These are phyloP conservation scores for Littorina saxatilis DNA, from an alignment of 1,140 invertebrate genomes.

Conservation along the genomic window DNA sequence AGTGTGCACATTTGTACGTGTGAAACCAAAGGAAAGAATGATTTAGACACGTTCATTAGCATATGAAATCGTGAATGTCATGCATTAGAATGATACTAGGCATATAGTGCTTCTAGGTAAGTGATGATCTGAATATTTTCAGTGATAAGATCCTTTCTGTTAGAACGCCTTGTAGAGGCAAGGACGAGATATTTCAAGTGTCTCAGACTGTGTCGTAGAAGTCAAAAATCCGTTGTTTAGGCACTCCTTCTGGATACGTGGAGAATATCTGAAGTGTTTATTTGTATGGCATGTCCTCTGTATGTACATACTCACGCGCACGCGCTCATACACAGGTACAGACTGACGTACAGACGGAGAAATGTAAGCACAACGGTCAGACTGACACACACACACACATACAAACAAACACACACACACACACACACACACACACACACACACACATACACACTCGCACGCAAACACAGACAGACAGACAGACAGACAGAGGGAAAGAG, in stretches of 20 bases:
- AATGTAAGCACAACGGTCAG: neutral
- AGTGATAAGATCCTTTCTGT: neutral
- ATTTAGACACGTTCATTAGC: too few species aligned
- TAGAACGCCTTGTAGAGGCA: too few species aligned
- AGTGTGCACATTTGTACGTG: too few species aligned
- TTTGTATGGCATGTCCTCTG: neutral
- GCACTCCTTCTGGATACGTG: too few species aligned
- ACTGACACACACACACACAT: constrained; percentile 23
- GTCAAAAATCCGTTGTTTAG: neutral
- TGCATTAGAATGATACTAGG: too few species aligned
- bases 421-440: constrained; percentile 24
- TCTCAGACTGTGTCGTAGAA: neutral
- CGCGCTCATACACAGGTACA: neutral
- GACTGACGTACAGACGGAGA: neutral
- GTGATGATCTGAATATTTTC: too few species aligned
- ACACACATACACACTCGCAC: constrained; percentile 24
- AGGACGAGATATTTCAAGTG: neutral
- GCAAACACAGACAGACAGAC: constrained; percentile 21
- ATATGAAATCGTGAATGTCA: too few species aligned
- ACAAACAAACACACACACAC: constrained; percentile 2
- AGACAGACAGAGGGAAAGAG: neutral
- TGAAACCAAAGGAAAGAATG: too few species aligned
- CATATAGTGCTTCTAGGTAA: too few species aligned
- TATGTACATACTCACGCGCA: neutral
- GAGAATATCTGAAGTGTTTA: neutral